A percentile compares a stretch with the other conserved stretches of the same genome.
phyloP scores from a whole-genome alignment of 2,797 vertebrate genomes.

The Columba guinea region DNA sequence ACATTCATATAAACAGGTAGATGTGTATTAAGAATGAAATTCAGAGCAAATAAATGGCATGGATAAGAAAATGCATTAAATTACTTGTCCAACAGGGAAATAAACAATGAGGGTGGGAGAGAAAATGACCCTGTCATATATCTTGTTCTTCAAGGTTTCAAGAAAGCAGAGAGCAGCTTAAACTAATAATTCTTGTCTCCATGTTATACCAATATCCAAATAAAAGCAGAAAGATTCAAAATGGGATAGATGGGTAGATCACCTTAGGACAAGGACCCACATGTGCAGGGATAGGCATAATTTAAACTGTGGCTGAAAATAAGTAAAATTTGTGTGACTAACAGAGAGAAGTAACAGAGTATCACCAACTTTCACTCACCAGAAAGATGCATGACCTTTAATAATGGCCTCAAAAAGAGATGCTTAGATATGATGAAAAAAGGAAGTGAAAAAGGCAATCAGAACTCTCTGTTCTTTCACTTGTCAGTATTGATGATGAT shows the following conservation, averaged over 20 bases:
- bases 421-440: background rate
- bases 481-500: background rate
- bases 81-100: background rate
- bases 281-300: background rate
- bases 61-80: conserved; percentile 14
- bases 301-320: background rate
- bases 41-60: background rate
- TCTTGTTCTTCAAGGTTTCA: background rate
- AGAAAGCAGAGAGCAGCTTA: background rate
- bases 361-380: background rate
- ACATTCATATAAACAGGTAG: background rate
- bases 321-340: background rate
- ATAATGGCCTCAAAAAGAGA: background rate
- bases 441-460: background rate
- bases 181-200: background rate
- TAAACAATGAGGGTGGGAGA: background rate
- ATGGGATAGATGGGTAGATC: background rate
- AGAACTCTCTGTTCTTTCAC: background rate
- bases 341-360: background rate
- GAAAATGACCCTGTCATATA: background rate
- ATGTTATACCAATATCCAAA: background rate
- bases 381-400: background rate
- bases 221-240: background rate
- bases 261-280: background rate
- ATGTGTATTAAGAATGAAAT: background rate